Base-by-base conservation (phyloP, 2,113 vertebrate genomes). In the Megaptera novaeangliae region DNA sequence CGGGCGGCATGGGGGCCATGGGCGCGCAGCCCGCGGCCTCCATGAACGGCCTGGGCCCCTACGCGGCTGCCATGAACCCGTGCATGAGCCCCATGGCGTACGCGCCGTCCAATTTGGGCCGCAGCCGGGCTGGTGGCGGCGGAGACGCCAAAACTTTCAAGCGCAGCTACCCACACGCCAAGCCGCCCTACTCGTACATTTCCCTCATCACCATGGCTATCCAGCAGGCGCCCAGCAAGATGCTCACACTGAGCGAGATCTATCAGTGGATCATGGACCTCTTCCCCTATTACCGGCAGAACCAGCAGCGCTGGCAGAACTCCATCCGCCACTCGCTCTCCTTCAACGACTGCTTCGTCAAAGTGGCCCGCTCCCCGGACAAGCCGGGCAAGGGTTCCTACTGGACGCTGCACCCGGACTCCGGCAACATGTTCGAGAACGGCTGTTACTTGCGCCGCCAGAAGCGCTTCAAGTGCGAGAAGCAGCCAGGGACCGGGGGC, bases 241-340 rank as follows among this genome's bases (percentile, higher is more conserved):
- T 99, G 99, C 99, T 99, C 95, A 99, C 99, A 0, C 99, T 99
- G 25, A 99, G 99, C 8, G 99, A 99, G 98, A 99, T 99, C 98
- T 99, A 99, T 98, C 99, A 99, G 98, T 99, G 99, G 99, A 99
- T 99, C 99, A 99, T 99, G 99, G 99, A 99, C 98, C 99, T 99
- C 44, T 99, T 99, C 94, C 99, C 99, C 5, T 99, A 98, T 84
- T 99, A 99, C 98, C 99, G 99, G 0, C 99, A 99, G 98, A 99
- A 99, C 98, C 99, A 99, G 98, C 99, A 99, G 98, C 99, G 99
- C 93, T 99, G 99, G 99, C 99, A 99, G 98, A 99, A 99, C 99
- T 99, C 99, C 98, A 99, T 99, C 97, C 99, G 99, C 13, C 99
- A 99, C 98, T 99, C 99, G 0, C 99, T 99, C 34, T 99, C 99